Base-by-base conservation (phyloP, 2,888 invertebrate species). In the Drosophila kokeensis region DNA sequence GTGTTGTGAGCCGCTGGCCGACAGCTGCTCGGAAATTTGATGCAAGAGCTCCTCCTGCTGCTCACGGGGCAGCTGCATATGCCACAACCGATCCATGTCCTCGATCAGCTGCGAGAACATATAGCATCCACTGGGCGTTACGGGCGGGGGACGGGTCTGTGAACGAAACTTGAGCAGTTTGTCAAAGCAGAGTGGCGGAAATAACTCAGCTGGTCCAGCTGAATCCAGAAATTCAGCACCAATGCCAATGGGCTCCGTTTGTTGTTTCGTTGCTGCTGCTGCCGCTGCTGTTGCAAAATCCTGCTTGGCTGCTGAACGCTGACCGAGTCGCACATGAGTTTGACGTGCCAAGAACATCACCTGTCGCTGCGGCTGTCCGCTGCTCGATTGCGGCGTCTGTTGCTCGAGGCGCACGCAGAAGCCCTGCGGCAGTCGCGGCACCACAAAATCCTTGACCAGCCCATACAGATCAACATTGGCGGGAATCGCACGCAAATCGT, bases 371-470 rank as follows among this genome's bases (percentile, higher is more conserved):
- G 62, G 34, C 13, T 45, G n/a, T 1, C 69, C 58, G n/a, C 62
- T 58, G 32, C 52, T 65, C 8, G 69, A 55, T 7, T 63, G 69
- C 1, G 81, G 87, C 8, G 87, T 82, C 5, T 73, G 69, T 32
- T 89, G 83, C 65, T 91, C 88, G 27, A 92, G 66, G 0, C 89
- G 90, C 49, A 93, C 88, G 48, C 86, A 87, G 66, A 92, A 93
- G 6, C 93, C 93, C 65, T 92, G 89, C 3, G 93, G 93, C 66
- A 93, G 63, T 3, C 93, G 90, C 1, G 93, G 93, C 55, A 92
- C 90, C 36, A 93, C 89, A 71, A 93, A 92, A 53, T 93, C 91
- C 79, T 89, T 90, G 48, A 93, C 83, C 34, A 93, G 75, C 0
- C 91, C 90, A 60, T 91, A 89, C 21, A 93, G 79, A 68, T 93